phyloP scores from a whole-genome alignment of 2,888 invertebrate species.

The Laothoe populi region DNA sequence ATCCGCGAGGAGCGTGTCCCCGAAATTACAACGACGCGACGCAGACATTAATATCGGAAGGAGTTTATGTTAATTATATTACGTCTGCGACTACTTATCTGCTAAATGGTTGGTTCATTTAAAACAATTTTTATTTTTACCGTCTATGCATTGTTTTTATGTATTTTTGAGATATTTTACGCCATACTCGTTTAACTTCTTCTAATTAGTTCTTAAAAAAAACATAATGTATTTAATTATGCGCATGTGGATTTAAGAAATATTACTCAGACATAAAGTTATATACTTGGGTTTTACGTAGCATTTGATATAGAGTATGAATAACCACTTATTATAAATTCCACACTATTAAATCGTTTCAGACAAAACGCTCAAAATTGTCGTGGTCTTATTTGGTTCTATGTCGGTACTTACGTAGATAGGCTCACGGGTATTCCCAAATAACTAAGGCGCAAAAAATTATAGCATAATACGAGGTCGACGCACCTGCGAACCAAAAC shows the following conservation, averaged over 20 bases:
- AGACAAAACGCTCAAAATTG: neutral
- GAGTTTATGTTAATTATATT: constrained; percentile 8
- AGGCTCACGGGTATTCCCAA: constrained; percentile 63
- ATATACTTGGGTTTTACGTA: neutral
- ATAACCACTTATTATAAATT: neutral
- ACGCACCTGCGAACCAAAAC: constrained; percentile 29
- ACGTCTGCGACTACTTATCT: constrained; percentile 23
- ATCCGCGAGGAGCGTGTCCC: neutral
- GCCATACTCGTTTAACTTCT: neutral
- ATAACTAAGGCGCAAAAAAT: constrained; percentile 58
- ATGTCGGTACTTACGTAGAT: constrained; percentile 39
- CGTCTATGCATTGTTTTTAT: neutral
- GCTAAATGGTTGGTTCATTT: constrained; percentile 14
- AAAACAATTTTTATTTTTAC: neutral
- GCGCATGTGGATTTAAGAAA: neutral
- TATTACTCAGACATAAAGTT: neutral
- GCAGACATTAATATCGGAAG: constrained; percentile 4
- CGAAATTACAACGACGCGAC: neutral
- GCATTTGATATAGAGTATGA: neutral
- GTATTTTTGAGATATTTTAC: neutral
- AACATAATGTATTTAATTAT: neutral
- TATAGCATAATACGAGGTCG: constrained; percentile 56
- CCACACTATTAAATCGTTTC: neutral
- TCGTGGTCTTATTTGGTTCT: neutral
- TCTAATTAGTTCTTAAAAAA: neutral